A percentile compares a stretch with the other conserved stretches of the same genome.
These are phyloP conservation scores for Cephus sareptanus DNA, from an alignment of 2,888 invertebrate genomes.

Conservation along the genomic window DNA sequence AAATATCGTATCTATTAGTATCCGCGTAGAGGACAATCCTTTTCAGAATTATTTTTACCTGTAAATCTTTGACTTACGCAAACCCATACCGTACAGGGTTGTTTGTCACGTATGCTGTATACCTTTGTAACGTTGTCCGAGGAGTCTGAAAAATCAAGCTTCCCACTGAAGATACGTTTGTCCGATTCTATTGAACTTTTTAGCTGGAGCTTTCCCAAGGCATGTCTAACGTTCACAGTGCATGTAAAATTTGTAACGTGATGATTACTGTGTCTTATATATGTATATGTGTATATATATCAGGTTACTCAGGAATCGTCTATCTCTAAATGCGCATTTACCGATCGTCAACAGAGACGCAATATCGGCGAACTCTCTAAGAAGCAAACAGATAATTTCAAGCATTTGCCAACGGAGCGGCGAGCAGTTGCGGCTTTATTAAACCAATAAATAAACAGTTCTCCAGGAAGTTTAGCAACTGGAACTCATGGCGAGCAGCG, in stretches of 20 bases:
- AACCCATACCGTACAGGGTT: neutral
- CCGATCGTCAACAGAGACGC: neutral
- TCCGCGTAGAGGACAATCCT: neutral
- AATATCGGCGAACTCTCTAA: neutral
- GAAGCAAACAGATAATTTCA: constrained; percentile 1
- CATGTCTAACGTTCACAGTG: neutral
- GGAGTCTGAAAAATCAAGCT: neutral
- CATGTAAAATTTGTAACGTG: neutral
- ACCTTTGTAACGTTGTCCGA: neutral
- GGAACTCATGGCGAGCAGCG: constrained; percentile 1
- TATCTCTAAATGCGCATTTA: neutral
- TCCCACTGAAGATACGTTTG: neutral
- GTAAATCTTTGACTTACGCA: neutral
- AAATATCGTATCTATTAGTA: neutral
- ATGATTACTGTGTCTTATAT: neutral
- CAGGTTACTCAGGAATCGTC: neutral
- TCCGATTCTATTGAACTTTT: neutral
- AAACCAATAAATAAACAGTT: constrained; percentile 41
- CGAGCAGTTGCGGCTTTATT: constrained; percentile 26
- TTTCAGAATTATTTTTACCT: neutral
- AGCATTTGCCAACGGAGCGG: neutral
- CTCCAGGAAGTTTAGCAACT: neutral
- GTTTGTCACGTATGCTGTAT: neutral
- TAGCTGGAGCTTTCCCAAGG: neutral
- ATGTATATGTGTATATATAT: too few species aligned